Evolutionary conservation across 1,140 invertebrate genomes (phyloP).

Genomic region (Pinna nobilis): DNA sequence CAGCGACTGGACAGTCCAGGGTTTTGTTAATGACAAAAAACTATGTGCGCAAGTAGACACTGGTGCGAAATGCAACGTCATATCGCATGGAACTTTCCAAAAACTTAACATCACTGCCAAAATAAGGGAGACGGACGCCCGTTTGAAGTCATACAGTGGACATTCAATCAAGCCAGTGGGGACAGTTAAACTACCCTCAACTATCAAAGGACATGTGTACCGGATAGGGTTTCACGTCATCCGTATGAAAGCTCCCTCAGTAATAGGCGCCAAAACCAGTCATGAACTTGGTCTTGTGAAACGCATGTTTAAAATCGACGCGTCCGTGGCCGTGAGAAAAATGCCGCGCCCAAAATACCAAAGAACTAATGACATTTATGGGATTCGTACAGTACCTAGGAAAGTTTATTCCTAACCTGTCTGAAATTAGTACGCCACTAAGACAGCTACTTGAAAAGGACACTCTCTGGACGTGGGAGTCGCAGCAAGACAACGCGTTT

Average conservation of each 20-base stretch:
- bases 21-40: too few relatives aligned
- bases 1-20: too few relatives aligned
- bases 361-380: constrained; percentile 41
- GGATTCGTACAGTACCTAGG: constrained; percentile 45
- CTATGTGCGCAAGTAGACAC: too few relatives aligned
- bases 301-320: too few relatives aligned
- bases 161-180: background rate
- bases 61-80: too few relatives aligned
- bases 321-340: constrained; percentile 56
- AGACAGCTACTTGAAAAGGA: constrained; percentile 36
- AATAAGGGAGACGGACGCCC: background rate
- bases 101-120: too few relatives aligned
- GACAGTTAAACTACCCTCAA: background rate
- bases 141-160: constrained; percentile 7
- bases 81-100: too few relatives aligned
- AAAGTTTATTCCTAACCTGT: constrained; percentile 43
- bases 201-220: too few relatives aligned
- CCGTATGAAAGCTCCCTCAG: too few relatives aligned
- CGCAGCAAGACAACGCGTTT: constrained; percentile 28
- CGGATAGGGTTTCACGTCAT: too few relatives aligned
- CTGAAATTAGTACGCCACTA: constrained; percentile 36
- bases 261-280: too few relatives aligned
- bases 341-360: constrained; percentile 46
- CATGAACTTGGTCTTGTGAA: too few relatives aligned
- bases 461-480: constrained; percentile 25